Evolutionary conservation across 2,888 invertebrate genomes (phyloP), one percentile per base, ranked within the genome.

Genomic region (Sminthurinus aureus): DNA sequence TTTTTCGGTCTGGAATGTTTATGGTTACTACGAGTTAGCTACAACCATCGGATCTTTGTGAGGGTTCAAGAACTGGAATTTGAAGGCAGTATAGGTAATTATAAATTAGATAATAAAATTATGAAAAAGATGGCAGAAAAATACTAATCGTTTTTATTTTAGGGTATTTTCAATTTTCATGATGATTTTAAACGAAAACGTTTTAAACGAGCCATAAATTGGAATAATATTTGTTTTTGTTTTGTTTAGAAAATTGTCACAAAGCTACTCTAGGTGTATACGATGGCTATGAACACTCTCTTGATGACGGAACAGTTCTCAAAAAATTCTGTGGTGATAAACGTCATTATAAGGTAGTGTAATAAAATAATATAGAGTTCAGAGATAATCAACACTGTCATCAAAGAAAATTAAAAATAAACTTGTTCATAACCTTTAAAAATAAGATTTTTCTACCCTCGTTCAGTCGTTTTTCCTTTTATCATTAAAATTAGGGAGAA

Each of bases 21-120:
- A 69, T 91, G 91, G 91, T 87, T 91, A 50, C 90, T 91, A 71
- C 88, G 91, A 71, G 91, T 91, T 13, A 89, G 89, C 24, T 89
- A 89, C 66, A 85, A 89, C 58, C 90, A 90, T 84, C 89, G 90
- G 71, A 90, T 91, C 73, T 91, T 91, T 86, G 85, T 91, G 15
- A 89, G 90, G 76, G 87, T 91, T 15, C 88, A 90, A n/a, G 89
- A 91, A 77, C 86, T 91, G 2, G 90, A 91, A 79, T 89, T 91
- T 13, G 89, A 90, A 81, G 90, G 90, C 13, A 89, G 89, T 83
- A 89, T 89, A 82, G 90, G 90, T 90, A 84, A 85, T 24, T 15
- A 20, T 12, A 73, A 15, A 78, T 78, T 78, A 6, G 15, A n/a
- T 20, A 73, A 73, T 73, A 24, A 26, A 8, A n/a, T 73, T 73